phyloP scores from a whole-genome alignment of 1,140 invertebrate genomes.

The Magallana ariakensis region DNA sequence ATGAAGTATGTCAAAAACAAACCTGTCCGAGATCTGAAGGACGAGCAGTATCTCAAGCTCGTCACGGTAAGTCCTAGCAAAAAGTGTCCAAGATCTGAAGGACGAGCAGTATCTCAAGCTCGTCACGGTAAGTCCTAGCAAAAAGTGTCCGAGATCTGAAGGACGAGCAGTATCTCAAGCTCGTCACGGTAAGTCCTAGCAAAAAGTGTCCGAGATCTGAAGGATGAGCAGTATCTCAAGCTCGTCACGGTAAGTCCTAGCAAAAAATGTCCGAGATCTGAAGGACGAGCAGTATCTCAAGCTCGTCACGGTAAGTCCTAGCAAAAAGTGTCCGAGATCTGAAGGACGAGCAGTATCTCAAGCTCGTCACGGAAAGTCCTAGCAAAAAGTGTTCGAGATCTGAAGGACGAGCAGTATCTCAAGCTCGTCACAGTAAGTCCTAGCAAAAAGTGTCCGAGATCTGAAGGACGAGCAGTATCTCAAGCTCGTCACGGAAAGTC shows the following conservation, averaged over 20 bases:
- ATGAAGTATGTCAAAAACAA: slow-evolving; percentile 98
- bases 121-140: slow-evolving; percentile 2
- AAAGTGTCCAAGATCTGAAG: slow-evolving; percentile 89
- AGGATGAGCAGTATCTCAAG: slow-evolving; percentile 92
- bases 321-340: slow-evolving; percentile 93
- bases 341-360: slow-evolving; percentile 92
- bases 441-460: slow-evolving; percentile 90
- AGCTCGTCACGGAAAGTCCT: slow-evolving; percentile 59
- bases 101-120: slow-evolving; percentile 91
- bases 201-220: slow-evolving; percentile 88
- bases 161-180: slow-evolving; percentile 91
- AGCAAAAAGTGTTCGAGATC: slow-evolving; percentile 91
- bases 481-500: slow-evolving; percentile 62
- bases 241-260: slow-evolving; percentile 52
- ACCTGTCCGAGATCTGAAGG: slow-evolving; percentile 92
- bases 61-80: slow-evolving; percentile 8
- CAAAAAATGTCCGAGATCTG: slow-evolving; percentile 88
- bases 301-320: slow-evolving; percentile 56
- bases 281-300: slow-evolving; percentile 92
- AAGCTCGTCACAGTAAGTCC: slow-evolving; percentile 62
- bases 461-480: slow-evolving; percentile 94
- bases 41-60: slow-evolving; percentile 90
- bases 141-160: slow-evolving; percentile 89
- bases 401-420: slow-evolving; percentile 94
- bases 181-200: slow-evolving; percentile 49